Percentiles rank a stretch among this genome's conserved stretches.
These are phyloP conservation scores for Nerophis ophidion DNA, from an alignment of 2,113 vertebrate genomes.

Conservation along the genomic window DNA sequence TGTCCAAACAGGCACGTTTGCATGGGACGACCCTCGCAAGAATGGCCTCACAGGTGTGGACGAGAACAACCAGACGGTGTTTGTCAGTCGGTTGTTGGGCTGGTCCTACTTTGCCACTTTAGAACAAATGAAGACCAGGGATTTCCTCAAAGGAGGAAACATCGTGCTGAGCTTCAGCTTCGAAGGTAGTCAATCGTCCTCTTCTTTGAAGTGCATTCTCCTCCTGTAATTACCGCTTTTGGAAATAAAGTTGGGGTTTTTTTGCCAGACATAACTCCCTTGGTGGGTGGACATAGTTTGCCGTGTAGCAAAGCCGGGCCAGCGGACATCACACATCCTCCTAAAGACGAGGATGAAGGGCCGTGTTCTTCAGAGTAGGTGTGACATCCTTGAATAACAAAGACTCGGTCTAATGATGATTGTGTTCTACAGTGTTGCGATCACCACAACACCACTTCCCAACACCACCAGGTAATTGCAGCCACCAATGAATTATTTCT, in stretches of 20 bases:
- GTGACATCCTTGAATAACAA: not conserved
- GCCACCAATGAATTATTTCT: not conserved
- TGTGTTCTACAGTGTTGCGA: not conserved
- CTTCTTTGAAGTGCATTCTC: too few relatives aligned
- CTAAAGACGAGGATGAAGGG: not conserved
- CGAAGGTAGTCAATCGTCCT: slow-evolving; percentile 67
- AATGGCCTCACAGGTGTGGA: slow-evolving; percentile 52
- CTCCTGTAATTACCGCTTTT: not conserved
- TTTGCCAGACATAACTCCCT: slow-evolving; percentile 33
- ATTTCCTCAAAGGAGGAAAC: slow-evolving; percentile 76
- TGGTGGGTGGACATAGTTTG: slow-evolving; percentile 18
- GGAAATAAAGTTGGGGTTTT: not conserved
- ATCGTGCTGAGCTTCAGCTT: slow-evolving; percentile 68
- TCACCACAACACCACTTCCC: not conserved
- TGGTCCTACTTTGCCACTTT: rapidly evolving
- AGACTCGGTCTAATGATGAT: too few relatives aligned
- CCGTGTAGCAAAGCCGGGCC: slow-evolving; percentile 21
- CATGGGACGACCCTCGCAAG: slow-evolving; percentile 24
- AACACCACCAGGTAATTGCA: not conserved
- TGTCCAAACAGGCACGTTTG: not conserved
- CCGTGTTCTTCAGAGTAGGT: slow-evolving; percentile 24
- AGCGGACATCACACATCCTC: not conserved
- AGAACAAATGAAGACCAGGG: slow-evolving; percentile 55
- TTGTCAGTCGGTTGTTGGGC: not conserved
- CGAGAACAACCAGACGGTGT: slow-evolving; percentile 24